phyloP scores from a whole-genome alignment of 1,140 invertebrate species.

The Magallana ariakensis region DNA sequence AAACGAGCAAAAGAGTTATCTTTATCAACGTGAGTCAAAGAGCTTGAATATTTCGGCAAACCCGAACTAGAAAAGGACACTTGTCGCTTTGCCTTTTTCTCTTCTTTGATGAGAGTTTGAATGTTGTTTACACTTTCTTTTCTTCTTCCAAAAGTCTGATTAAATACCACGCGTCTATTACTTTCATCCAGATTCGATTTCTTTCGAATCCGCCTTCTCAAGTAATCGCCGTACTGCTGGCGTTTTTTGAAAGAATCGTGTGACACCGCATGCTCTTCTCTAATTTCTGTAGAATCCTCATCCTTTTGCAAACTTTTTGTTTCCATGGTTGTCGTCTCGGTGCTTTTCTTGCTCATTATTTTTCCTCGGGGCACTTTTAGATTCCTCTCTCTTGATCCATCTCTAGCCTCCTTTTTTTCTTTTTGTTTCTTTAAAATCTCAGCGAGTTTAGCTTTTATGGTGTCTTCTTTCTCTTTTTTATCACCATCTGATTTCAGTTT shows the following conservation, averaged over 20 bases:
- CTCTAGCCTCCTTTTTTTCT: neutral
- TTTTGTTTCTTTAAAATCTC: neutral
- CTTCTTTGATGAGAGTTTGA: neutral
- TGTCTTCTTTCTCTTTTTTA: neutral
- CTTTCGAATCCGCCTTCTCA: neutral
- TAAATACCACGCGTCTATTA: neutral
- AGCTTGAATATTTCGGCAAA: neutral
- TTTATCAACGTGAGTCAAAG: neutral
- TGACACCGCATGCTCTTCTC: neutral
- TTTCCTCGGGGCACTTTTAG: neutral
- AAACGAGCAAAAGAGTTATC: conserved; percentile 17
- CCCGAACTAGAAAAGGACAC: neutral
- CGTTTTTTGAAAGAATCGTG: neutral
- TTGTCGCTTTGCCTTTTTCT: neutral
- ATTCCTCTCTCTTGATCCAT: neutral
- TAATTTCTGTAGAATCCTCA: neutral
- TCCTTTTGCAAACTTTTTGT: neutral
- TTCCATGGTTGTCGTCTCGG: neutral
- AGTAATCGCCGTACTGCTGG: neutral
- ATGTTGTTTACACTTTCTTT: conserved; percentile 22
- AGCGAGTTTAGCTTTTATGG: neutral
- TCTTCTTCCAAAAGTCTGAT: conserved; percentile 1
- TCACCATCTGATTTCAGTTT: neutral
- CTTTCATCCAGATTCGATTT: neutral
- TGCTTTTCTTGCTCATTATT: neutral